Conservation (phyloP, 1,140 invertebrate genomes). For the Lordiphosa stackelbergi region DNA sequence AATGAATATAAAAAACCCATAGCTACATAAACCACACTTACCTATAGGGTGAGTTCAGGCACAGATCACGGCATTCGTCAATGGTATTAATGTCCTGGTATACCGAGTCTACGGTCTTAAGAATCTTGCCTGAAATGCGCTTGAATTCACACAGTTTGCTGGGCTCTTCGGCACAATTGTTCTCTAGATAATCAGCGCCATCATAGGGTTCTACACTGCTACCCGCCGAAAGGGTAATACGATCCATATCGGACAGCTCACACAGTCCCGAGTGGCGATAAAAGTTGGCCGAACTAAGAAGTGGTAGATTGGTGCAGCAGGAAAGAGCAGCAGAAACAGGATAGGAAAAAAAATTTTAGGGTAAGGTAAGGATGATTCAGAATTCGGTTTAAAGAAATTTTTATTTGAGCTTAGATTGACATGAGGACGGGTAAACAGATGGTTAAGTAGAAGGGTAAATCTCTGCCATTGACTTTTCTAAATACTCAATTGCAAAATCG, state of each 20-base stretch:
- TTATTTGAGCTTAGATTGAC: no score
- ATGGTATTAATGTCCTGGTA: constrained; percentile 92
- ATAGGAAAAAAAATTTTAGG: no score
- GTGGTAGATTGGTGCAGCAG: constrained; percentile 61
- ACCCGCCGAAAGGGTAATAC: constrained; percentile 88
- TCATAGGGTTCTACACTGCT: constrained; percentile 84
- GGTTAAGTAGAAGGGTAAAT: no score
- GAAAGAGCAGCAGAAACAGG: constrained; percentile 28
- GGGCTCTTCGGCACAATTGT: constrained; percentile 92
- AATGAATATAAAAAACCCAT: neutral
- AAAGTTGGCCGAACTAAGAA: constrained; percentile 92
- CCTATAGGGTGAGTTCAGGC: constrained; percentile 90
- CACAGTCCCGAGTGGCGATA: constrained; percentile 90
- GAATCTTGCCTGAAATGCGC: constrained; percentile 89
- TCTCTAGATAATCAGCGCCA: constrained; percentile 90
- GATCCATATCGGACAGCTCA: constrained; percentile 92
- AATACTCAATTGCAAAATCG: no score
- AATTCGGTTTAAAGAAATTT: no score
- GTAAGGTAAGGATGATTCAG: no score
- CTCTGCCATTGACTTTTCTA: no score
- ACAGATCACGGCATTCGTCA: constrained; percentile 91
- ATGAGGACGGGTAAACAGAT: no score
- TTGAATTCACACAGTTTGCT: constrained; percentile 96
- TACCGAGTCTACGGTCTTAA: constrained; percentile 95
- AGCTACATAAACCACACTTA: constrained; percentile 30